These are phyloP conservation scores for Agrilus mali DNA, from an alignment of 2,888 invertebrate genomes.

Conservation along the genomic window DNA sequence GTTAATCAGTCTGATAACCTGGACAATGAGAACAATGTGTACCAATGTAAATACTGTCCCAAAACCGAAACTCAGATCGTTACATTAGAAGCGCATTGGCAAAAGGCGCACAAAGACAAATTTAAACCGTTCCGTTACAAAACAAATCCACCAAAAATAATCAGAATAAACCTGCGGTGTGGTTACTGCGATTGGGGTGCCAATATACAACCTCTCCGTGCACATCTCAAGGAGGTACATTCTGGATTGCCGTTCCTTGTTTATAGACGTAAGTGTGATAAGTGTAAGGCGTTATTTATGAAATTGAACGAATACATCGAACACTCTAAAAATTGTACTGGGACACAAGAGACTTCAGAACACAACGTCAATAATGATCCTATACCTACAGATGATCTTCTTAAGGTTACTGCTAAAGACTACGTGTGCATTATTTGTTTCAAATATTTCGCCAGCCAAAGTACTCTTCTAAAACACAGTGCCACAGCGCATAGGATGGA, in stretches of 20 bases:
- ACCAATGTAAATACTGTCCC: conserved; percentile 17
- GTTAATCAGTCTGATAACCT: not conserved
- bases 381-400: no score
- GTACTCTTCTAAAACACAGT: no score
- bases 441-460: not conserved
- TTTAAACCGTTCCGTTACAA: conserved; percentile 8
- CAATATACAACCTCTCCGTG: conserved; percentile 21
- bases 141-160: conserved; percentile 1
- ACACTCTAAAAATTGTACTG: no score
- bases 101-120: conserved; percentile 12
- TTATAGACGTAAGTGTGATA: conserved; percentile 22
- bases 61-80: conserved; percentile 12
- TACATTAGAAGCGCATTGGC: conserved; percentile 15
- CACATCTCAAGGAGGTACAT: conserved; percentile 31
- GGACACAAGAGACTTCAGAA: no score
- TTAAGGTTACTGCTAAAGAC: conserved; percentile 9
- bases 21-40: conserved; percentile 5
- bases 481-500: not conserved
- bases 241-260: conserved; percentile 14
- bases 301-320: no score
- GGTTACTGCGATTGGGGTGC: conserved; percentile 23
- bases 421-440: conserved; percentile 3
- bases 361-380: no score
- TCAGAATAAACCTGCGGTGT: conserved; percentile 13
- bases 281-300: conserved; percentile 19